Evolutionary conservation across 2,797 vertebrate species (phyloP).

Genomic region (Sciurus carolinensis): DNA sequence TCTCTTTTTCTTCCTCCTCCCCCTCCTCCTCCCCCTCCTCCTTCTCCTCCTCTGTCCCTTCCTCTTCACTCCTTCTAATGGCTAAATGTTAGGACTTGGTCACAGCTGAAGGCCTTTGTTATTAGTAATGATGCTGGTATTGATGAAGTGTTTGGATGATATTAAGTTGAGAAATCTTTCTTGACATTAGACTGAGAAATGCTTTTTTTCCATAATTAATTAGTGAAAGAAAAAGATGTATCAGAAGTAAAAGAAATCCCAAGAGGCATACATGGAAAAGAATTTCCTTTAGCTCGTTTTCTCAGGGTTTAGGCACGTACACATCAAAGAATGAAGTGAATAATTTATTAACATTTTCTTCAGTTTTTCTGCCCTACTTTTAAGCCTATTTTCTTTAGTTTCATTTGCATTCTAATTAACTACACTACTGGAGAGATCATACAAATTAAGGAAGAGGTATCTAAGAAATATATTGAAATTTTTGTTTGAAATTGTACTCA

Average conservation of each 20-base stretch:
- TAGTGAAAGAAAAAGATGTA: no score
- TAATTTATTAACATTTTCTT: neutral
- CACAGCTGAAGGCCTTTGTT: no score
- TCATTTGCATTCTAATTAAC: neutral
- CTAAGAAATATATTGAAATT: neutral
- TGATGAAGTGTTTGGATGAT: no score
- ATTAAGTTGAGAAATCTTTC: no score
- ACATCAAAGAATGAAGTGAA: neutral
- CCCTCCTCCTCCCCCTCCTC: no score
- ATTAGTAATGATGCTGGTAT: no score
- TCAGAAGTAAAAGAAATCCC: neutral
- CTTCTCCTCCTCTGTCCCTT: no score
- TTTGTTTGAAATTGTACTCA: neutral
- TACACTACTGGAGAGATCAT: neutral
- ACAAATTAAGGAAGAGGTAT: neutral
- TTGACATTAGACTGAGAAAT: no score
- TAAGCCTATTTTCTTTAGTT: neutral
- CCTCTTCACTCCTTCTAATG: no score
- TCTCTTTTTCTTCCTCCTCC: no score
- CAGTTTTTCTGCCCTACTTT: constrained; percentile 9
- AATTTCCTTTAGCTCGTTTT: neutral
- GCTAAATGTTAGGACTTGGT: no score
- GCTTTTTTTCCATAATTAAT: no score
- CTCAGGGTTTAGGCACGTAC: neutral
- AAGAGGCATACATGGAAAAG: neutral